A percentile compares a stretch with the other conserved stretches of the same genome.
phyloP scores from a whole-genome alignment of 37 sponge, comb jelly and placozoan species.

The Amphimedon queenslandica region DNA sequence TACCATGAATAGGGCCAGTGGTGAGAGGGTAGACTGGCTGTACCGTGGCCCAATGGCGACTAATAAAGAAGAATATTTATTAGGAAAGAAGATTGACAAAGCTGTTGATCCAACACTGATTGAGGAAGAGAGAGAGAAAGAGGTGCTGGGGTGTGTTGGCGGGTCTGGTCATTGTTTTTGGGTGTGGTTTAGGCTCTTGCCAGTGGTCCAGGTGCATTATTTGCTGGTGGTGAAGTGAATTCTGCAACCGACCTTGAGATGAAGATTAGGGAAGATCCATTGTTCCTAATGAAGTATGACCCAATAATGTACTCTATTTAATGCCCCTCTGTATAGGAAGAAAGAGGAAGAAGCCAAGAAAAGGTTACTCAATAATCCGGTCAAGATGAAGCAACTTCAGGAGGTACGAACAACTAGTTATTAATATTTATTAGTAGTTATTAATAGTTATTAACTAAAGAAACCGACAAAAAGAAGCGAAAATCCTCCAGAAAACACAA shows the following conservation, averaged over 20 bases:
- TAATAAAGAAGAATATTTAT: constrained; percentile 78
- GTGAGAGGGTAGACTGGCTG: constrained; percentile 75
- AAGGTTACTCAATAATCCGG: constrained; percentile 54
- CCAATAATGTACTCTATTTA: not conserved
- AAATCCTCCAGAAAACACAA: not conserved
- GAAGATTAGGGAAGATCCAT: constrained; percentile 86
- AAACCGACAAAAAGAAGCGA: constrained; percentile 40
- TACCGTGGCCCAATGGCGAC: constrained; percentile 53
- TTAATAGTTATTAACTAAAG: not conserved
- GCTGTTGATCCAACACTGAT: constrained; percentile 46
- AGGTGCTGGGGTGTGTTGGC: constrained; percentile 29
- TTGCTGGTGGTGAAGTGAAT: constrained; percentile 25
- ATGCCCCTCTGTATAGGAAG: constrained; percentile 30
- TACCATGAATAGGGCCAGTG: constrained; percentile 44
- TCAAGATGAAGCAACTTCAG: constrained; percentile 70
- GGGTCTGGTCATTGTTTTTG: too few relatives aligned
- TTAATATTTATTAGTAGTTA: not conserved
- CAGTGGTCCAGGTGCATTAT: constrained; percentile 72
- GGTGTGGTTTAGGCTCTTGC: constrained; percentile 49
- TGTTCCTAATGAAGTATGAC: constrained; percentile 53
- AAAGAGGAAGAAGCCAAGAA: constrained; percentile 69
- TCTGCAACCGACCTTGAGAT: constrained; percentile 52
- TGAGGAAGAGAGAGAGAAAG: constrained; percentile 53
- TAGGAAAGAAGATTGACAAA: constrained; percentile 83
- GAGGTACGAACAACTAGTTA: constrained; percentile 24